Evolutionary conservation across 2,797 vertebrate genomes (phyloP), one percentile per base, ranked within the genome.

Genomic region (Acanthurus lineatus): DNA sequence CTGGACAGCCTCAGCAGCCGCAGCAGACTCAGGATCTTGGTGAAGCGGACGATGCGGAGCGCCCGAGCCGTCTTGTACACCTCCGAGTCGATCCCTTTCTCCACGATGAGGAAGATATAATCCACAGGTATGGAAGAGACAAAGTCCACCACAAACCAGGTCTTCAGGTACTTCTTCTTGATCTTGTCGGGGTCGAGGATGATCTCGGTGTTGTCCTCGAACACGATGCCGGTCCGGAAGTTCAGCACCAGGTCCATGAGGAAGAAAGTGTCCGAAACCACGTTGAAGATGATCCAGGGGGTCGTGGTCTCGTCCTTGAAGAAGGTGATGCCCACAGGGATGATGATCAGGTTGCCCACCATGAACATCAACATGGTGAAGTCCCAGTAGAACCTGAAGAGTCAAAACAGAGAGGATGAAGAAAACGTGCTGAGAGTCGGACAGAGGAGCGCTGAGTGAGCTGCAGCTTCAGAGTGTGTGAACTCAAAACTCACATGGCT

Each of bases 241-340:
- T 99, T 99, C 80, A 99, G 95, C 85, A 98, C 98, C 92, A 99
- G 93, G 92, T 99, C 98, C 95, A 97, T 96, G 77, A 99, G 97
- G 92, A 99, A 99, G 94, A 99, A 99, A 44, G 98, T 99, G 93
- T 99, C 98, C 0, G 98, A 99, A n/a, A 99, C 96, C 67, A 99
- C 98, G 0, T 99, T 99, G 96, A 99, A 99, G 84, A 99, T 96
- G 70, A 99, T 99, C 98, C 98, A 99, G 5, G 98, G 97, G 0
- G 97, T 96, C 0, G 98, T 98, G 89, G 97, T 99, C 95, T 99
- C 98, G 0, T 99, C 98, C 88, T 99, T 99, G 91, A 99, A 99
- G 95, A 99, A 99, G 81, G 98, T 99, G 94, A 99, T 99, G 88
- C 98, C 98, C 82, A 99, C 98, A 0, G 98, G 98, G 76, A 99